Base-by-base conservation (phyloP, 2,888 invertebrate genomes). In the Agrenia bidenticulata region DNA sequence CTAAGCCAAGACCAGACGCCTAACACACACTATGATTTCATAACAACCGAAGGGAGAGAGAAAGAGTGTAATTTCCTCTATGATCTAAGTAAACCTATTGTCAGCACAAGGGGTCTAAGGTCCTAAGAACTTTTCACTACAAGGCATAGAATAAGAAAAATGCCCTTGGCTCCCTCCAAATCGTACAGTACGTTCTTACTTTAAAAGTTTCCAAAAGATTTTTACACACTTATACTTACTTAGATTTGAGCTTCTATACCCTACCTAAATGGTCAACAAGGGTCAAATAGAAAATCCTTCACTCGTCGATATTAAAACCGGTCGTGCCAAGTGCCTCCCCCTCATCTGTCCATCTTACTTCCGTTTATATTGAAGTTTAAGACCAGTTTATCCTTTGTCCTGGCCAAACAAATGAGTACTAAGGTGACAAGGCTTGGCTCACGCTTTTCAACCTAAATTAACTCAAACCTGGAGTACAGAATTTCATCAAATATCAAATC, bases 61-160 rank as follows among this genome's bases (percentile, higher is more conserved):
- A 54, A 32, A 41, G 51, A 41, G 54, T 61, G 61, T 61, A 61
- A 61, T 61, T 61, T 61, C 61, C 61, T 37, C 54, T 37, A 32
- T 32, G 32, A 32, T 32, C 11, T 11, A 32, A 61, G 61, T 51
- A 41, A 54, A 54, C 24, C 64, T 54, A 64, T 64, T 64, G 61
- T 64, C 61, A 60, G 59, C 61, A 56, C 42, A 51, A 60, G 60
- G 5, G 11, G 32, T 32, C 32, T 11, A 32, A 4, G 32, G 32
- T 4, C 5, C 53, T 54, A 60, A 59, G 60, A 64, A 64, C 60
- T 55, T 64, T 64, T 64, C 55, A n/a, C 15, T 9, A 19, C 15
- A 9, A 5, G 5, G 45, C n/a, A 19, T 17, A 19, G 45, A 45
- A 45, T 19, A 5, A 5, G 60, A 64, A 56, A 61, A 64, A 60